phyloP scores from a whole-genome alignment of 2,888 invertebrate genomes.

The Hemistola chrysoprasaria region DNA sequence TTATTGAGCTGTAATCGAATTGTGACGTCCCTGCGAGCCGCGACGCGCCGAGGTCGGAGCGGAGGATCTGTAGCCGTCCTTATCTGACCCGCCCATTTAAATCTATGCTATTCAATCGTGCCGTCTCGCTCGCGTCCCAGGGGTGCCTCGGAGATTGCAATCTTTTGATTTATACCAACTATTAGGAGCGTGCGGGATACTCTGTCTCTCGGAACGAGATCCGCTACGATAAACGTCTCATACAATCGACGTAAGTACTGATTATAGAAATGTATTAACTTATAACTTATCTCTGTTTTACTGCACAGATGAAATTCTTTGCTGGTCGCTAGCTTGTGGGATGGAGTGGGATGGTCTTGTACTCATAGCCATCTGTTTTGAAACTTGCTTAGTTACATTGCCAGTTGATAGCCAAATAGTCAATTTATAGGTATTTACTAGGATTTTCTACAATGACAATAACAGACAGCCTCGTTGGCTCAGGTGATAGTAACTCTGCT shows the following conservation, averaged over 20 bases:
- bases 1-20: constrained; percentile 83
- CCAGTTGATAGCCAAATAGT: too few relatives aligned
- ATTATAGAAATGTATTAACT: constrained; percentile 73
- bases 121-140: constrained; percentile 80
- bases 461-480: too few relatives aligned
- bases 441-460: too few relatives aligned
- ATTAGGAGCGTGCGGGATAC: constrained; percentile 78
- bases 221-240: constrained; percentile 64
- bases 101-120: constrained; percentile 82
- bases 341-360: constrained; percentile 2
- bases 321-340: constrained; percentile 19
- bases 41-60: constrained; percentile 58
- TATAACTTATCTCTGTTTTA: constrained; percentile 37
- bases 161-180: constrained; percentile 83
- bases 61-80: constrained; percentile 74
- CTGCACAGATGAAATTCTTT: constrained; percentile 30
- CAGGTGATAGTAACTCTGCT: too few relatives aligned
- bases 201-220: constrained; percentile 71
- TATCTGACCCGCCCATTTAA: constrained; percentile 80
- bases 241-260: constrained; percentile 73
- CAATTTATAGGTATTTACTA: too few relatives aligned
- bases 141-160: constrained; percentile 81
- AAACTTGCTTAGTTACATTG: too few relatives aligned
- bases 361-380: too few relatives aligned
- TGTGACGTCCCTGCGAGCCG: constrained; percentile 77